Conservation (phyloP, 2,888 invertebrate species). For the Pemphredon lugubris region DNA sequence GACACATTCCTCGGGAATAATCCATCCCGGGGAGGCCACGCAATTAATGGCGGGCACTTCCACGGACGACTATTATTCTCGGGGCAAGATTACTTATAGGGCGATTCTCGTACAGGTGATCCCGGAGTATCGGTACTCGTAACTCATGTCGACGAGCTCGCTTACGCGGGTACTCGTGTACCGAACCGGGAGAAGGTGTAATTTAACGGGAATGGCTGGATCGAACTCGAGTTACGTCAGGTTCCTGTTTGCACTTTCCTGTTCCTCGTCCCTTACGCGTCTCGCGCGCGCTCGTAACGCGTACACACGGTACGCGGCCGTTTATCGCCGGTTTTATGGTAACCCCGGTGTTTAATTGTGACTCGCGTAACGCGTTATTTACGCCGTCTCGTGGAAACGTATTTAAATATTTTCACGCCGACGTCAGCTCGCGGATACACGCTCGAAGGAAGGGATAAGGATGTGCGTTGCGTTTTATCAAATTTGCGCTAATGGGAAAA, state of each 20-base stretch:
- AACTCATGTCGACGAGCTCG: slow-evolving; percentile 41
- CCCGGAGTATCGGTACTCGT: slow-evolving; percentile 32
- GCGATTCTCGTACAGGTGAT: slow-evolving; percentile 44
- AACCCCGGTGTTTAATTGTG: background rate
- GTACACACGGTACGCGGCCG: slow-evolving; percentile 15
- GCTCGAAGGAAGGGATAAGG: background rate
- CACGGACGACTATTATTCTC: slow-evolving; percentile 31
- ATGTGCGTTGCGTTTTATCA: background rate
- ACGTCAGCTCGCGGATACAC: background rate
- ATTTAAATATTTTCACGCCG: too few relatives aligned
- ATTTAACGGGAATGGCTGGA: slow-evolving; percentile 65
- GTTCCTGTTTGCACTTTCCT: slow-evolving; percentile 63
- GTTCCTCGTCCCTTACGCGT: slow-evolving; percentile 25
- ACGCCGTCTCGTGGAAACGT: too few relatives aligned
- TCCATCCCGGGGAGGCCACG: too few relatives aligned
- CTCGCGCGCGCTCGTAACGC: background rate
- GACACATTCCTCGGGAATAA: too few relatives aligned
- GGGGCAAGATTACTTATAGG: slow-evolving; percentile 62
- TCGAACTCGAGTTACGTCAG: slow-evolving; percentile 65
- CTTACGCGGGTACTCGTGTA: slow-evolving; percentile 55
- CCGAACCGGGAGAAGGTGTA: slow-evolving; percentile 57
- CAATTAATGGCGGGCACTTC: slow-evolving; percentile 1
- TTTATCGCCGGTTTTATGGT: too few relatives aligned
- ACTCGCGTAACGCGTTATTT: background rate
- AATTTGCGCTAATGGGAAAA: background rate